Evolutionary conservation across 2,888 invertebrate species (phyloP).

Genomic region (Sesamia inferens): DNA sequence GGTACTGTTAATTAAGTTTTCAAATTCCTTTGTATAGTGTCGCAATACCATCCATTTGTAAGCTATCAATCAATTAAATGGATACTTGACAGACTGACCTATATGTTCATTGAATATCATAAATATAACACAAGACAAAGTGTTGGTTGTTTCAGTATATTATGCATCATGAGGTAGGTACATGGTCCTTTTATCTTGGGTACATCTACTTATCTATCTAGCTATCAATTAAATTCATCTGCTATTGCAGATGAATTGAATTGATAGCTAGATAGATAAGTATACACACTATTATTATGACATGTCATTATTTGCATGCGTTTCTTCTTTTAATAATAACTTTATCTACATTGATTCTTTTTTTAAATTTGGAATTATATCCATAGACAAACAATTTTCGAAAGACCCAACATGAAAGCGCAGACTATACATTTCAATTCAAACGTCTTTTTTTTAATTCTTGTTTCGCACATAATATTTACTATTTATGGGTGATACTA

Average conservation of each 20-base stretch:
- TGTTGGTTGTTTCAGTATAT: background rate
- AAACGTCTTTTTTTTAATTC: too few relatives aligned
- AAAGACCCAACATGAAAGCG: too few relatives aligned
- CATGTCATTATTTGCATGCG: too few relatives aligned
- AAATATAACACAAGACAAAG: conserved; percentile 16
- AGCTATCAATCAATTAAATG: conserved; percentile 17
- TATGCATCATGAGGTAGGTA: background rate
- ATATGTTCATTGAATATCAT: conserved; percentile 8
- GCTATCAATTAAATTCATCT: background rate
- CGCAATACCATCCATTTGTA: background rate
- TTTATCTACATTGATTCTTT: too few relatives aligned
- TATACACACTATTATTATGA: too few relatives aligned
- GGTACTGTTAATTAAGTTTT: background rate
- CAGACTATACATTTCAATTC: too few relatives aligned
- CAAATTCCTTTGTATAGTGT: background rate
- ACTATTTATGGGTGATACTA: too few relatives aligned
- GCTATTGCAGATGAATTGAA: background rate
- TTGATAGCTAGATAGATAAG: background rate
- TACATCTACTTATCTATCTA: too few relatives aligned
- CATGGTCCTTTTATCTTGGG: conserved; percentile 26
- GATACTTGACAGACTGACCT: conserved; percentile 2
- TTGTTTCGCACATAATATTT: too few relatives aligned
- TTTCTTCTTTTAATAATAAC: background rate
- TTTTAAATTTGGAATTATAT: too few relatives aligned
- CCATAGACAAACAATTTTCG: too few relatives aligned